These are phyloP conservation scores for Xenus cinereus DNA, from an alignment of 2,113 vertebrate species.

Conservation along the genomic window DNA sequence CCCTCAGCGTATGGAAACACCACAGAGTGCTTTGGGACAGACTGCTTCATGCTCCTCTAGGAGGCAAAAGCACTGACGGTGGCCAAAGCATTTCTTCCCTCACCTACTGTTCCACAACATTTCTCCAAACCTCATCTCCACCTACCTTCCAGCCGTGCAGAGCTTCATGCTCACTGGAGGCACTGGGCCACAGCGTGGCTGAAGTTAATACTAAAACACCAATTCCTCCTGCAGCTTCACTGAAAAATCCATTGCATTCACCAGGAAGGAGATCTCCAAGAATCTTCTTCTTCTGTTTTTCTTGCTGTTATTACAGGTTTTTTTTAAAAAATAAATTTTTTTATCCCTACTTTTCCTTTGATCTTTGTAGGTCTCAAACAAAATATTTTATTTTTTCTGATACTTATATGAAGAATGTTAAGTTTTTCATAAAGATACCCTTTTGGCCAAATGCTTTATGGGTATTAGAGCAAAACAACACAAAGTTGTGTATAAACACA, in stretches of 20 bases:
- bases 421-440: neutral
- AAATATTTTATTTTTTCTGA: neutral
- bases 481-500: neutral
- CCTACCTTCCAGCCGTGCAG: neutral
- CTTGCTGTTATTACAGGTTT: neutral
- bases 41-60: neutral
- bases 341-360: neutral
- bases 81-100: neutral
- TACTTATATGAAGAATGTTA: neutral
- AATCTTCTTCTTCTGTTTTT: neutral
- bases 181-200: neutral
- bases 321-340: neutral
- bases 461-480: neutral
- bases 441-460: neutral
- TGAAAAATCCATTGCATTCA: neutral
- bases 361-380: neutral
- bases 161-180: neutral
- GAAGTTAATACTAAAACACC: neutral
- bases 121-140: neutral
- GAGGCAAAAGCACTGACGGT: fast-evolving
- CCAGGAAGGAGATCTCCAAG: neutral
- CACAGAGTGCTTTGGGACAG: neutral
- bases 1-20: fast-evolving
- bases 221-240: neutral
- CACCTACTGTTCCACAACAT: neutral